Base-by-base conservation (phyloP, 2,888 invertebrate species). In the Gymnosoma rotundatum region DNA sequence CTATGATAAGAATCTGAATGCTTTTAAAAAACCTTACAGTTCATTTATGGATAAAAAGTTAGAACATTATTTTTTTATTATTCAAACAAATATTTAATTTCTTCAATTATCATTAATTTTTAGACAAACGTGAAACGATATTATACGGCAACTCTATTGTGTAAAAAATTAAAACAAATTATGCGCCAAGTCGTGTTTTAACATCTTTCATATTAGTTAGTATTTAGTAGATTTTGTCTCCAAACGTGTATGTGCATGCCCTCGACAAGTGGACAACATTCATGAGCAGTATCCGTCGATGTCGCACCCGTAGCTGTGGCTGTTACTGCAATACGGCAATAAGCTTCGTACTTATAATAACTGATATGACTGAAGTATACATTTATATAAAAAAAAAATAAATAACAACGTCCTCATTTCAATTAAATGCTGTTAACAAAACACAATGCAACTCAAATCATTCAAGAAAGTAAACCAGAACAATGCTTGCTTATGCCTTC, bases 121-220 rank as follows among this genome's bases (percentile, higher is more conserved):
- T n/a, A n/a, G n/a, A n/a, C n/a, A n/a, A n/a, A n/a, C n/a, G n/a
- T n/a, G 5, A 32, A 32, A 5, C 5, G 2, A 32, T 32, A 5
- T 1, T 48, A 48, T 14, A 12, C 16, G 75, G 75, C 21, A 75
- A 75, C 58, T 16, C 75, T 66, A 5, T 38, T 54, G 18, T 50
- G 60, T 78, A 54, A 56, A 32, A 81, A 72, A 85, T 83, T 84
- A 83, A 81, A 73, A 56, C 66, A 87, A 89, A 56, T 69, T 86
- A 88, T 89, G 88, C 88, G 87, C 86, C 89, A 88, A 90, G 89
- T 89, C 88, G 88, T 87, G 88, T 86, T 89, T 76, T 87, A 85
- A 83, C 83, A 82, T 74, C 86, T 88, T 87, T 86, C 86, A 88
- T 88, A 58, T 61, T 16, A 70, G 69, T 48, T 56, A 69, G 50